Conservation (phyloP, 2,888 invertebrate species). For the Mystacides longicornis region DNA sequence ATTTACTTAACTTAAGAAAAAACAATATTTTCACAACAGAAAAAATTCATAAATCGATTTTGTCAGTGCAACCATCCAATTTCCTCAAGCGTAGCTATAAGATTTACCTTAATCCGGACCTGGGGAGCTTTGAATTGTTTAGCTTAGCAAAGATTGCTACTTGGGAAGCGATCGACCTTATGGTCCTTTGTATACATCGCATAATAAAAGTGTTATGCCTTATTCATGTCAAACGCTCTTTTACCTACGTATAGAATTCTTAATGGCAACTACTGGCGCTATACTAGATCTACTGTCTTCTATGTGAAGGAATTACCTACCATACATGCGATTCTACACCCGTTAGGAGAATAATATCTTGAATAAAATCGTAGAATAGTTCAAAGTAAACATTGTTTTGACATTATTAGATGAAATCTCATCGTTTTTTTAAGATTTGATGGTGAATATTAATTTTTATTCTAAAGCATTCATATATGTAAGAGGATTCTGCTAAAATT, state of each 20-base stretch:
- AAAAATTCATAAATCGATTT: constrained; percentile 1
- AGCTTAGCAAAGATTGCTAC: constrained; percentile 2
- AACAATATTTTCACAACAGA: not conserved
- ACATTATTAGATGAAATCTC: too few relatives aligned
- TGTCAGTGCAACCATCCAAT: constrained; percentile 2
- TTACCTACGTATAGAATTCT: not conserved
- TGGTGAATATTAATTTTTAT: too few relatives aligned
- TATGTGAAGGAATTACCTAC: too few relatives aligned
- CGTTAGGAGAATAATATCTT: too few relatives aligned
- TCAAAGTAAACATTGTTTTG: too few relatives aligned
- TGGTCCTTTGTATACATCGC: not conserved
- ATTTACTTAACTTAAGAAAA: not conserved
- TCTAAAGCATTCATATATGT: too few relatives aligned
- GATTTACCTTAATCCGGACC: constrained; percentile 2
- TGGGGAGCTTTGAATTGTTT: not conserved
- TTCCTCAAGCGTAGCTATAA: constrained; percentile 1
- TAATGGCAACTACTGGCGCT: too few relatives aligned
- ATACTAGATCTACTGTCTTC: too few relatives aligned
- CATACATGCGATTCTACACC: too few relatives aligned
- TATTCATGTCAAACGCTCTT: not conserved
- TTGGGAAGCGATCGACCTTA: not conserved
- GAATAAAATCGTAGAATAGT: too few relatives aligned
- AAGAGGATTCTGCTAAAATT: too few relatives aligned
- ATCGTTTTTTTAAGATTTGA: too few relatives aligned
- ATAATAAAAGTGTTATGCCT: not conserved